These are phyloP conservation scores for Calyptomena viridis DNA, from an alignment of 2,113 vertebrate species.

Conservation along the genomic window DNA sequence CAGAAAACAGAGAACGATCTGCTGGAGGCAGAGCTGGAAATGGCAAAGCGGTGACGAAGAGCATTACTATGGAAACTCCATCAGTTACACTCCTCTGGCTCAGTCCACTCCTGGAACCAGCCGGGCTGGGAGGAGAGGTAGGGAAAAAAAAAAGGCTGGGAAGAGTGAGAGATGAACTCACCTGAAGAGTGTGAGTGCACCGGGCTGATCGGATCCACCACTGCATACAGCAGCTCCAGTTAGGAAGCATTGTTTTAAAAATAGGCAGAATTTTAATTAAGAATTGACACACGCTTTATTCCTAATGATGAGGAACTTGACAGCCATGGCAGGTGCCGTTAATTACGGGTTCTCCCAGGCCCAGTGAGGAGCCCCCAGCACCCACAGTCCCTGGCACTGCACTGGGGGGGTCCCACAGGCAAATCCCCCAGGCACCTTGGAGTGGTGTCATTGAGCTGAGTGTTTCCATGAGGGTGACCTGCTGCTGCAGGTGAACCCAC, in stretches of 20 bases:
- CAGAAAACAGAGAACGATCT: background rate
- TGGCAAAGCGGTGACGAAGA: background rate
- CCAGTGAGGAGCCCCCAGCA: accelerated
- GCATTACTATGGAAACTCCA: conserved; percentile 64
- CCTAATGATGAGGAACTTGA: conserved; percentile 7
- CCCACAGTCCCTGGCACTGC: accelerated
- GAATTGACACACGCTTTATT: background rate
- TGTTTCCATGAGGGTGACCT: accelerated
- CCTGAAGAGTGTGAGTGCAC: background rate
- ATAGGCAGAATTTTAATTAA: conserved; percentile 48
- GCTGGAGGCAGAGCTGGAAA: conserved; percentile 30
- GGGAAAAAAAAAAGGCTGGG: background rate
- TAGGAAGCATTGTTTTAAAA: conserved; percentile 27
- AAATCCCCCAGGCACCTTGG: accelerated
- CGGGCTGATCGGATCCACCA: background rate
- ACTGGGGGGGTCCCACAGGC: background rate
- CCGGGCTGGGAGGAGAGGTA: background rate
- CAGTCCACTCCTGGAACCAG: background rate
- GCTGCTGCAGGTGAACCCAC: accelerated
- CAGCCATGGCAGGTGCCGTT: conserved; percentile 2
- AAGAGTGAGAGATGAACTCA: background rate
- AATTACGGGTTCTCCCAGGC: background rate
- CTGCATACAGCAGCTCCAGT: conserved; percentile 7
- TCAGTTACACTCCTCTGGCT: background rate
- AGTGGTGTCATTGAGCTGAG: accelerated